phyloP scores from a whole-genome alignment of 2,888 invertebrate species.

The Patella ulyssiponensis region DNA sequence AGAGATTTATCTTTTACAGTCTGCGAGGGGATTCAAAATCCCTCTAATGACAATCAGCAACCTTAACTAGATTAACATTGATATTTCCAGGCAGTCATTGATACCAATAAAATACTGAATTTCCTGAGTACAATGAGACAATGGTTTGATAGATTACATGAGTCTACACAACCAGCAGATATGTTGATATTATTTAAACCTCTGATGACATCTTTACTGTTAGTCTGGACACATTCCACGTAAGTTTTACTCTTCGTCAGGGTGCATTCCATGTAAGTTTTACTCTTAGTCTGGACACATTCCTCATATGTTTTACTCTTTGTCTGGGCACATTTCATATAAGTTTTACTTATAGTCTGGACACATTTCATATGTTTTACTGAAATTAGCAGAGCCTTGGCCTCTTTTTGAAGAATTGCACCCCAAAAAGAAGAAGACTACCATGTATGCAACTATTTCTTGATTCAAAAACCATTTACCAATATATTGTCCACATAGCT shows the following conservation, averaged over 20 bases:
- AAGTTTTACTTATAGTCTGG: slow-evolving; percentile 33
- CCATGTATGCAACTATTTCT: too few relatives aligned
- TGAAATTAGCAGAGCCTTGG: too few relatives aligned
- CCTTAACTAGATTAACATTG: too few relatives aligned
- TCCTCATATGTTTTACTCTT: slow-evolving; percentile 55
- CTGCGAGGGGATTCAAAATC: too few relatives aligned
- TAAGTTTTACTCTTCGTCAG: slow-evolving; percentile 60
- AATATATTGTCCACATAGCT: too few relatives aligned
- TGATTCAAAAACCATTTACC: too few relatives aligned
- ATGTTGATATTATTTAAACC: slow-evolving; percentile 68
- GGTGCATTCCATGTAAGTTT: slow-evolving; percentile 63
- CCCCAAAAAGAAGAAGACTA: too few relatives aligned
- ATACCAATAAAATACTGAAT: slow-evolving; percentile 65
- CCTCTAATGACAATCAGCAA: too few relatives aligned
- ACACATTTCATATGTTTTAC: too few relatives aligned
- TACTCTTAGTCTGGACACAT: slow-evolving; percentile 61
- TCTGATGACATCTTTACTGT: slow-evolving; percentile 66
- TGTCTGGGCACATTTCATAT: slow-evolving; percentile 69
- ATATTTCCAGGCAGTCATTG: slow-evolving; percentile 59
- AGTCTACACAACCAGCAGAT: slow-evolving; percentile 55
- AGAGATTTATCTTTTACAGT: too few relatives aligned
- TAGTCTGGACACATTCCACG: slow-evolving; percentile 69
- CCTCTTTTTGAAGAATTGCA: too few relatives aligned
- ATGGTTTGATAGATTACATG: slow-evolving; percentile 65
- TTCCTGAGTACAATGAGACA: slow-evolving; percentile 67